Evolutionary conservation across 2,113 vertebrate species (phyloP).

Genomic region (Tragelaphus imberbis): DNA sequence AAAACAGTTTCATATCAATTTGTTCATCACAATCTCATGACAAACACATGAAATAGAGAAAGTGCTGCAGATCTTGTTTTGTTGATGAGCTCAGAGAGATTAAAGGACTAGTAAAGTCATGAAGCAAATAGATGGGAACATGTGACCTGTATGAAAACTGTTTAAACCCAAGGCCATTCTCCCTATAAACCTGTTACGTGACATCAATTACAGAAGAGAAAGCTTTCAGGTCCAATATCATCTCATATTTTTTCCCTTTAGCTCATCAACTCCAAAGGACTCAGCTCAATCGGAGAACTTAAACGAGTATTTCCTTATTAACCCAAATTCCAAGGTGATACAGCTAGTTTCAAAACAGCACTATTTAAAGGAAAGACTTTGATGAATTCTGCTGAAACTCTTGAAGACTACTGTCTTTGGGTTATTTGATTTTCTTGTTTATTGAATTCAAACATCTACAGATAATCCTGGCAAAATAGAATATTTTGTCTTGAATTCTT

Average conservation of each 20-base stretch:
- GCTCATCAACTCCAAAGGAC: not conserved
- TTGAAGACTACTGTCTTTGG: not conserved
- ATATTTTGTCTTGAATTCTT: conserved; percentile 51
- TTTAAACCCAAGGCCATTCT: not conserved
- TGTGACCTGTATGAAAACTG: not conserved
- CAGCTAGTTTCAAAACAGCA: not conserved
- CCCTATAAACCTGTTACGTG: not conserved
- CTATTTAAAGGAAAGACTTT: not conserved
- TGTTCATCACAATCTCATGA: not conserved
- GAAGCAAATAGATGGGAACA: not conserved
- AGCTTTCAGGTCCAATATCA: not conserved
- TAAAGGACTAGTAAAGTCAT: not conserved
- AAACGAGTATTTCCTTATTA: not conserved
- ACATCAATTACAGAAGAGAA: not conserved
- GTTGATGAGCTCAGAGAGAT: not conserved
- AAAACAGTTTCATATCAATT: not conserved
- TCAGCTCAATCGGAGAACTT: not conserved
- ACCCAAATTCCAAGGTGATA: not conserved
- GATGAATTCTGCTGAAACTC: not conserved
- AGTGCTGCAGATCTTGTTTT: not conserved
- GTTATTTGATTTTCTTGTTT: conserved; percentile 46
- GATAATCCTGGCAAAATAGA: conserved; percentile 15
- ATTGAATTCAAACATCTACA: conserved; percentile 45
- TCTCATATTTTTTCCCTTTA: not conserved
- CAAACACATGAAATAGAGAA: not conserved